Evolutionary conservation across 2,888 invertebrate genomes (phyloP).

Genomic region (Epinotia bilunana): DNA sequence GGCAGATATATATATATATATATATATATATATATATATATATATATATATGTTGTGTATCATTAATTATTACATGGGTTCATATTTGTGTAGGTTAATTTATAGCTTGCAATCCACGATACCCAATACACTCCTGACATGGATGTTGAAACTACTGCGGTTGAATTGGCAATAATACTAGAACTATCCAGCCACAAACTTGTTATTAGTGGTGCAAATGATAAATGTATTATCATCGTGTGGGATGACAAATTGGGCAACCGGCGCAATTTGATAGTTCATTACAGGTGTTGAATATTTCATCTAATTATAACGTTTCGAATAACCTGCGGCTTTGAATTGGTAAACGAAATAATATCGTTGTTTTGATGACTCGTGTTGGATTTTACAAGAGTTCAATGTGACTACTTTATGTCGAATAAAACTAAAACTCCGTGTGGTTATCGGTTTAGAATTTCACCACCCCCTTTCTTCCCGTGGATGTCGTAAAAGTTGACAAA

Average conservation of each 20-base stretch:
- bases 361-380: neutral
- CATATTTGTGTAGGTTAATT: neutral
- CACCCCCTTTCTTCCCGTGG: too few relatives aligned
- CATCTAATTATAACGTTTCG: constrained; percentile 9
- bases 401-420: too few relatives aligned
- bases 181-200: constrained; percentile 40
- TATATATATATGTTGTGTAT: too few relatives aligned
- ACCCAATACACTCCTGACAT: constrained; percentile 4
- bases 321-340: neutral
- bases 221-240: constrained; percentile 35
- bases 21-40: too few relatives aligned
- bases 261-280: constrained; percentile 19
- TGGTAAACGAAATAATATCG: neutral
- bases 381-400: neutral
- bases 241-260: constrained; percentile 30
- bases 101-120: neutral
- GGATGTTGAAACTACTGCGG: constrained; percentile 30
- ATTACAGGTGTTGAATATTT: constrained; percentile 11
- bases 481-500: too few relatives aligned
- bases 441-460: too few relatives aligned
- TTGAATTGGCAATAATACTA: constrained; percentile 35
- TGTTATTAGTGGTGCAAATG: constrained; percentile 38
- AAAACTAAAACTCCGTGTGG: too few relatives aligned
- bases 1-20: too few relatives aligned
- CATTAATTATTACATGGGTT: neutral